Conservation (phyloP, 2,797 vertebrate species). For the Pseudochirops cupreus region DNA sequence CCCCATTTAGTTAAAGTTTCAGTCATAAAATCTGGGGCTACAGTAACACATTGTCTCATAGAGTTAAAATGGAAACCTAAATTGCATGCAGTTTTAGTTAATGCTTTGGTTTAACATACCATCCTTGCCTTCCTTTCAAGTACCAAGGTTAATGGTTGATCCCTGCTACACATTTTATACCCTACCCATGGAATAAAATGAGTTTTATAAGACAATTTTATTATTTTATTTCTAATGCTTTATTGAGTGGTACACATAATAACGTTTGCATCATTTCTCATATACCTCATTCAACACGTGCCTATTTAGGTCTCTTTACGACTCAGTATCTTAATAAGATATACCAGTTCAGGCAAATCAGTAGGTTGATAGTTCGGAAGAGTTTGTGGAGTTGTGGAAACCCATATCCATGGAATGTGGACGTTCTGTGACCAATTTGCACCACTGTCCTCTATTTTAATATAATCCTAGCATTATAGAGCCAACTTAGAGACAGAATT, state of each 20-base stretch:
- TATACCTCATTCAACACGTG: rapidly evolving
- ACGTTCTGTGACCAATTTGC: not conserved
- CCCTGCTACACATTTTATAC: not conserved
- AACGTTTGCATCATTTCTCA: not conserved
- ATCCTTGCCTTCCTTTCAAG: not conserved
- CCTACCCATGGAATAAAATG: not conserved
- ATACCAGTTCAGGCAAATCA: not conserved
- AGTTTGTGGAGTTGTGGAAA: not conserved
- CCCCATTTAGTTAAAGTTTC: not conserved
- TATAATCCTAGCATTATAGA: not conserved
- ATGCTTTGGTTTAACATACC: not conserved
- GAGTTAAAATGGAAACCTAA: not conserved
- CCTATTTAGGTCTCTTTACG: not conserved
- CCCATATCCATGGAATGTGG: not conserved
- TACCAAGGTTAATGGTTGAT: not conserved
- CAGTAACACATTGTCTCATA: slow-evolving; percentile 1
- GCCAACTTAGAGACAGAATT: not conserved
- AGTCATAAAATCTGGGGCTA: not conserved
- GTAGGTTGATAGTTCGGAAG: not conserved
- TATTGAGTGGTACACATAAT: not conserved
- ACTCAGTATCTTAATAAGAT: not conserved
- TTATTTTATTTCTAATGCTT: not conserved
- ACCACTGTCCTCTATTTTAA: not conserved
- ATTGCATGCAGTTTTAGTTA: not conserved
- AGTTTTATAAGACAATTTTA: not conserved